Evolutionary conservation across 2,797 vertebrate species (phyloP).

Genomic region (Lithobates sylvaticus): DNA sequence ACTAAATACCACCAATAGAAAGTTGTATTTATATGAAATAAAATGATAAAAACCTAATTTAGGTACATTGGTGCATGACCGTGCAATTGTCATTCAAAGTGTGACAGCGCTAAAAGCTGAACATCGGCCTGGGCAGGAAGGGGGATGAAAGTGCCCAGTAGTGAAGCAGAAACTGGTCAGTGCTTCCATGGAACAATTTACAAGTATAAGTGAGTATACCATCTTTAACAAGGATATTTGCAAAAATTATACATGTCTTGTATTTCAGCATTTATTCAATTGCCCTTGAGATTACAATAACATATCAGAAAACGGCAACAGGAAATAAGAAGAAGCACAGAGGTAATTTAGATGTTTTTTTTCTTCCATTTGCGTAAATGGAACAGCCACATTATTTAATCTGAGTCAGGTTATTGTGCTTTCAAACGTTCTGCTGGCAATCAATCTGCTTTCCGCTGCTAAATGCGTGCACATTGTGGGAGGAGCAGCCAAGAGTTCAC

Average conservation of each 20-base stretch:
- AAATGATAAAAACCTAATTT: too few relatives aligned
- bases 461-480: constrained; percentile 61
- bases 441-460: constrained; percentile 65
- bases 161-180: too few relatives aligned
- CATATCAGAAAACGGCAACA: constrained; percentile 26
- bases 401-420: constrained; percentile 33
- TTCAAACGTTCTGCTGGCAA: constrained; percentile 54
- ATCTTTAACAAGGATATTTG: not conserved
- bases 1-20: too few relatives aligned
- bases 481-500: constrained; percentile 67
- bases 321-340: constrained; percentile 54
- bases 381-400: constrained; percentile 63
- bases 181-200: too few relatives aligned
- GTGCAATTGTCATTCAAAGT: too few relatives aligned
- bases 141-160: too few relatives aligned
- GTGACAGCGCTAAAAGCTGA: too few relatives aligned
- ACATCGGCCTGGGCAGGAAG: too few relatives aligned
- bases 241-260: not conserved
- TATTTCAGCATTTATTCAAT: constrained; percentile 24
- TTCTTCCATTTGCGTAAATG: constrained; percentile 52
- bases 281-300: constrained; percentile 7
- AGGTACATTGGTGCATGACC: too few relatives aligned
- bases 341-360: constrained; percentile 54
- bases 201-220: too few relatives aligned
- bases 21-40: too few relatives aligned